Evolutionary conservation across 1,140 invertebrate species (phyloP).

Genomic region (Drosophila carrolli): DNA sequence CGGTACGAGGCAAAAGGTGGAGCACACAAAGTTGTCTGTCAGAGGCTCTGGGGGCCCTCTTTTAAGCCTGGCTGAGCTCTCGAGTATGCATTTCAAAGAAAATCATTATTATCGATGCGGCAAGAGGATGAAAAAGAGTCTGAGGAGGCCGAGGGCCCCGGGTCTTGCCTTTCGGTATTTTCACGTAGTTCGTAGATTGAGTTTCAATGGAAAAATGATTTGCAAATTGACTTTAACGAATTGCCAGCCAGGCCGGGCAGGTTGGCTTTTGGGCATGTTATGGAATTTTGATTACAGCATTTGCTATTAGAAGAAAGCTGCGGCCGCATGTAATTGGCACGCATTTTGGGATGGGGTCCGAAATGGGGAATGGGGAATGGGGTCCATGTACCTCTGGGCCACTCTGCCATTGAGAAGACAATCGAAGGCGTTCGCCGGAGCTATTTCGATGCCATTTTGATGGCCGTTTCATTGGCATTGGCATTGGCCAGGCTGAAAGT

Average conservation of each 20-base stretch:
- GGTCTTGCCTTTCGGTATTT: constrained; percentile 73
- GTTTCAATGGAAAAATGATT: constrained; percentile 84
- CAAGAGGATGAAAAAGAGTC: constrained; percentile 40
- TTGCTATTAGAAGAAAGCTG: constrained; percentile 53
- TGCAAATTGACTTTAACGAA: constrained; percentile 84
- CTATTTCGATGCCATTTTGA: constrained; percentile 53
- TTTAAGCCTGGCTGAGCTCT: constrained; percentile 56
- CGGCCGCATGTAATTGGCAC: constrained; percentile 68
- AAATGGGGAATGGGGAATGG: neutral
- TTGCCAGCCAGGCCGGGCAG: constrained; percentile 64
- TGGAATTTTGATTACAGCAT: constrained; percentile 81
- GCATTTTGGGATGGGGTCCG: constrained; percentile 42
- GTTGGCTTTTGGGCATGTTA: constrained; percentile 52
- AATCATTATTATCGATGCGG: constrained; percentile 84
- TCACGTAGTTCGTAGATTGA: constrained; percentile 81
- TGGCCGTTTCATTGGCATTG: constrained; percentile 53
- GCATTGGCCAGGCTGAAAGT: constrained; percentile 30
- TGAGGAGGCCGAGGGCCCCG: constrained; percentile 10
- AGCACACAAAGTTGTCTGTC: constrained; percentile 77
- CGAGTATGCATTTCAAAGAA: constrained; percentile 84
- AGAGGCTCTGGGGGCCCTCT: constrained; percentile 47
- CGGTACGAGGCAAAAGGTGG: constrained; percentile 16
- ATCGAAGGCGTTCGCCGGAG: constrained; percentile 37
- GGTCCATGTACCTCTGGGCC: constrained; percentile 13
- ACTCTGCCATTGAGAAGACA: constrained; percentile 23